Evolutionary conservation across 2,888 invertebrate genomes (phyloP).

Genomic region (Cosmia pyralina): DNA sequence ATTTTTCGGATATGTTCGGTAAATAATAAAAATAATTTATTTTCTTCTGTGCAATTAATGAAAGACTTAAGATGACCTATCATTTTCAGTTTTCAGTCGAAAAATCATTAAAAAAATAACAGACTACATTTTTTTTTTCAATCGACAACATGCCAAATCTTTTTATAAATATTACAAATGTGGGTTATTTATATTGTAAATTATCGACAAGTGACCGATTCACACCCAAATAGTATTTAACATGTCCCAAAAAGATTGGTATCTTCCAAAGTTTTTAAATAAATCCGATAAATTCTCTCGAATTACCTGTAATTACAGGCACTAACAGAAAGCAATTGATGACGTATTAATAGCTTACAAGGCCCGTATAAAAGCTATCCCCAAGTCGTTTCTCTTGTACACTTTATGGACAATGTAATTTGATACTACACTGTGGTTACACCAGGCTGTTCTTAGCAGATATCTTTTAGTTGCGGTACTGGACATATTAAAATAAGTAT

Average conservation of each 20-base stretch:
- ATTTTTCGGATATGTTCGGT: slow-evolving; percentile 13
- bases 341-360: slow-evolving; percentile 24
- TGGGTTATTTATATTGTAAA: too few relatives aligned
- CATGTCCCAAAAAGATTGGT: background rate
- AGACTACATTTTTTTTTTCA: background rate
- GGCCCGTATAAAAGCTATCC: slow-evolving; percentile 18
- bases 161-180: too few relatives aligned
- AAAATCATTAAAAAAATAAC: background rate
- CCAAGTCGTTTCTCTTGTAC: slow-evolving; percentile 26
- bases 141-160: background rate
- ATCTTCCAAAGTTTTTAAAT: background rate
- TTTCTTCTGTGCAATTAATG: background rate
- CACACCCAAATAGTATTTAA: background rate
- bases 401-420: slow-evolving; percentile 46
- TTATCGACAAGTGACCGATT: background rate
- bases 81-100: background rate
- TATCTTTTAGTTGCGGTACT: too few relatives aligned
- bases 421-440: slow-evolving; percentile 14
- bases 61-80: background rate
- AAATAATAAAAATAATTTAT: background rate
- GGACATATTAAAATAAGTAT: too few relatives aligned
- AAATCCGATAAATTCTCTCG: background rate
- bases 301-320: background rate
- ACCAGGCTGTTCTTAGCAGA: too few relatives aligned
- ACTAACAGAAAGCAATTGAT: slow-evolving; percentile 19